Base-by-base conservation (phyloP, 2,888 invertebrate species). In the Bibio marci region DNA sequence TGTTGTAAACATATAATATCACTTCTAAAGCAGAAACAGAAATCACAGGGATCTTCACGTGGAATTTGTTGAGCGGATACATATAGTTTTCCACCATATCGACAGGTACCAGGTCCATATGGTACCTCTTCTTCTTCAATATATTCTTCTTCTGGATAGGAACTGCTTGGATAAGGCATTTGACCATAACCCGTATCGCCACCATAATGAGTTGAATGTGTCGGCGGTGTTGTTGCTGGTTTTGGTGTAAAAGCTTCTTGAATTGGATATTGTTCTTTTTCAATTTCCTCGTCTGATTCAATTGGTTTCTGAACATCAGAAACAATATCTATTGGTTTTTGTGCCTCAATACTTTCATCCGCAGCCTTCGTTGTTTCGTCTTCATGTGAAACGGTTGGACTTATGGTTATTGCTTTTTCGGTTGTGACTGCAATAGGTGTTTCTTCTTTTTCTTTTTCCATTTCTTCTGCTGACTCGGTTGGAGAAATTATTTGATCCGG, bases 21-120 rank as follows among this genome's bases (percentile, higher is more conserved):
- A 58, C 90, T 87, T 60, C 91, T 74, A 70, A 91, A 92, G 68
- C 91, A 92, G 77, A 92, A 91, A 63, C 91, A 92, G 69, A 91
- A 92, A 57, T 91, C 90, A 58, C 91, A 92, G 18, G 91, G 88
- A 65, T 92, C 88, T 50, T 88, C 87, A 49, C 91, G 70, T 30
- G 90, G 90, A 52, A 92, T 90, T 65, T 92, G 91, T 63, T 91
- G 90, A 2, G 91, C 91, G 2, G 90, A 90, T 31, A 90, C 86
- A 59, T 87, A 91, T 35, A 90, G 78, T 64, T 87, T 87, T 50
- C 90, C 88, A 41, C 87, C 86, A 51, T 88, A 91, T 50, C 90
- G 71, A 53, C 91, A 91, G 37, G 88, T 90, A 48, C 88, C 88
- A 13, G 87, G 87, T 26, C 87, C 86, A 50, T 85, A 82, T 6